These are phyloP conservation scores for Entelurus aequoreus DNA, from an alignment of 2,113 vertebrate genomes.

Conservation along the genomic window DNA sequence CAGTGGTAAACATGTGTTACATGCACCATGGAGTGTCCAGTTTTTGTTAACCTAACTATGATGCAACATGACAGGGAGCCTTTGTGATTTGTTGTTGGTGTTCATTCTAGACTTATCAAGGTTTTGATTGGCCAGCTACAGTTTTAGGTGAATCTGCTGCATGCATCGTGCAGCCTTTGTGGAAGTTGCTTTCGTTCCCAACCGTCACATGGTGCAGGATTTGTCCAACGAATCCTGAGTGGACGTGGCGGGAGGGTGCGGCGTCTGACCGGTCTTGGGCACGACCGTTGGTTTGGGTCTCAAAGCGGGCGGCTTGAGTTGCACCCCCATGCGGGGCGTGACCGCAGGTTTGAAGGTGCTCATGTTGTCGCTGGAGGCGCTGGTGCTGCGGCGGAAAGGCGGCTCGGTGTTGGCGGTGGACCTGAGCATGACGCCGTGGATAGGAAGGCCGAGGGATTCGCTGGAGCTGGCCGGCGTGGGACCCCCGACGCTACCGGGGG, in stretches of 20 bases:
- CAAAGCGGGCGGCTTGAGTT: constrained; percentile 90
- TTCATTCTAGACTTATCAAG: constrained; percentile 62
- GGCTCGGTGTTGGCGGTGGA: constrained; percentile 72
- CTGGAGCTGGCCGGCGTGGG: constrained; percentile 78
- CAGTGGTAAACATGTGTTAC: constrained; percentile 51
- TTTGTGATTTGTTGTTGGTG: constrained; percentile 75
- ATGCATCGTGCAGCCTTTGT: constrained; percentile 10
- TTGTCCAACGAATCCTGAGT: constrained; percentile 90
- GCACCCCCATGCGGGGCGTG: constrained; percentile 92
- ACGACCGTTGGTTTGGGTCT: constrained; percentile 92
- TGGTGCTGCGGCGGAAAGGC: constrained; percentile 85
- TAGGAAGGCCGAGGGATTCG: constrained; percentile 85
- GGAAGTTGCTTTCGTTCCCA: background rate
- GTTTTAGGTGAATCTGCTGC: background rate
- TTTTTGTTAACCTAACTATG: constrained; percentile 42
- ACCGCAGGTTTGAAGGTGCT: constrained; percentile 94
- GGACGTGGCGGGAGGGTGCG: constrained; percentile 75
- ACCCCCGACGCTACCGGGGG: constrained; percentile 67
- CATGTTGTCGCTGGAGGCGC: constrained; percentile 90
- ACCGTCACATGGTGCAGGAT: constrained; percentile 92
- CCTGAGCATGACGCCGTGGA: constrained; percentile 77
- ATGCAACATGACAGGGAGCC: constrained; percentile 69
- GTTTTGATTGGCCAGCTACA: constrained; percentile 1
- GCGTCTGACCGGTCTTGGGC: constrained; percentile 82
- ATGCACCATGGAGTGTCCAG: constrained; percentile 42